Evolutionary conservation across 2,113 vertebrate species (phyloP).

Genomic region (Pelusios castaneus): DNA sequence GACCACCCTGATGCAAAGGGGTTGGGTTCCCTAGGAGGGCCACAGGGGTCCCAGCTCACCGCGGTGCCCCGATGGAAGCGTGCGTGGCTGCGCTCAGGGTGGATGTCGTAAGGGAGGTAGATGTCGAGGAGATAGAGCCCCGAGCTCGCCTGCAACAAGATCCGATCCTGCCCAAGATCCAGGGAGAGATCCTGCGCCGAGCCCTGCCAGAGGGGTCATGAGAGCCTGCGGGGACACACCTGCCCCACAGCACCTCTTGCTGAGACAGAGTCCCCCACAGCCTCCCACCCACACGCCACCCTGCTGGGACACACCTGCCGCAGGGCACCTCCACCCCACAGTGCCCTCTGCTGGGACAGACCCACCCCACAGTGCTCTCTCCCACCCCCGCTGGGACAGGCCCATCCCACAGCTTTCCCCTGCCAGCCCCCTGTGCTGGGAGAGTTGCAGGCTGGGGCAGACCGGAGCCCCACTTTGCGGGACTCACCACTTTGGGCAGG

Average conservation of each 20-base stretch:
- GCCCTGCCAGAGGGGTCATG: slow-evolving; percentile 52
- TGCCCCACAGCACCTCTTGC: background rate
- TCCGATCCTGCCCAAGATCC: slow-evolving; percentile 85
- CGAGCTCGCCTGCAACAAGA: slow-evolving; percentile 81
- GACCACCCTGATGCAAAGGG: too few relatives aligned
- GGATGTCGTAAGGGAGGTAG: slow-evolving; percentile 79
- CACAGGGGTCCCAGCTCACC: slow-evolving; percentile 62
- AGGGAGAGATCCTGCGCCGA: slow-evolving; percentile 80
- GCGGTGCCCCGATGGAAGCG: slow-evolving; percentile 83
- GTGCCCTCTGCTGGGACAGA: background rate
- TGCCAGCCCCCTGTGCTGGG: background rate
- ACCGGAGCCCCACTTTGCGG: rapidly evolving
- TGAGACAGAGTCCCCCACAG: background rate
- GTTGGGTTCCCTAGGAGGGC: background rate
- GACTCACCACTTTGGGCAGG: slow-evolving; percentile 87
- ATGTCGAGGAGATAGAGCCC: slow-evolving; percentile 82
- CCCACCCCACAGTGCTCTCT: background rate
- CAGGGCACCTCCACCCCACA: background rate
- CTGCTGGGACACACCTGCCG: background rate
- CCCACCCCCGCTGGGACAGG: background rate
- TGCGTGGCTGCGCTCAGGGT: slow-evolving; percentile 80
- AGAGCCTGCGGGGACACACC: background rate
- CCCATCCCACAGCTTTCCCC: too few relatives aligned
- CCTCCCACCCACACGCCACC: background rate
- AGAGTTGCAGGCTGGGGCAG: background rate